Base-by-base conservation (phyloP, 2,888 invertebrate genomes). In the Hedya salicella region DNA sequence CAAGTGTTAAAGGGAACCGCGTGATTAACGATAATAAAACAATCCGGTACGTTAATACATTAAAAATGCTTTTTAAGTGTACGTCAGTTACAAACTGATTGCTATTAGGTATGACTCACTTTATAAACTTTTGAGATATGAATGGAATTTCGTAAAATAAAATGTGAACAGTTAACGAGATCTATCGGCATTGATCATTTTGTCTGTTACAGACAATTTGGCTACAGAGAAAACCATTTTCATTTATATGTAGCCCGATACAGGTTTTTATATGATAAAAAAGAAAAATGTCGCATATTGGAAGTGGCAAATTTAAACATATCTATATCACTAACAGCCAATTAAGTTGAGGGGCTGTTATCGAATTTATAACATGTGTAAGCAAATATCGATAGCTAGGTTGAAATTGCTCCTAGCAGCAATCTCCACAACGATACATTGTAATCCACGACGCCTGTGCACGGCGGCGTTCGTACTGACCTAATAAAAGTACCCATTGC, bases 371-470 rank as follows among this genome's bases (percentile, higher is more conserved):
- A 57, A 32, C 54, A 25, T 5, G 14, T 16, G 17, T 46, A 52
- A 36, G 42, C 50, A 44, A 57, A 44, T 19, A 19, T n/a, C 36
- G 25, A n/a, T 54, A 17, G 39, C 44, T 60, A 21, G 42, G 44
- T 50, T 36, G 19, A 44, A 65, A 59, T 44, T 9, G 52, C 56
- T 50, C 56, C 30, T 48, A 60, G 53, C 32, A 66, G 68, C 68
- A 68, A 32, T 42, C 68, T 64, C 66, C 65, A 69, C 68, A 70
- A 70, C 70, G 73, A 72, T 74, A 71, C 67, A 74, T 71, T 67
- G 72, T 81, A 83, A 84, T 86, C 81, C 76, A 67, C 57, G 65
- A 67, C 69, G 67, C 71, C 69, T 74, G 78, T 82, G 81, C 76
- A 63, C 69, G 70, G 72, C 74, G 75, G 65, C 71, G 73, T 68